Conservation (phyloP, 2,888 invertebrate species). For the Heliconius hortense region DNA sequence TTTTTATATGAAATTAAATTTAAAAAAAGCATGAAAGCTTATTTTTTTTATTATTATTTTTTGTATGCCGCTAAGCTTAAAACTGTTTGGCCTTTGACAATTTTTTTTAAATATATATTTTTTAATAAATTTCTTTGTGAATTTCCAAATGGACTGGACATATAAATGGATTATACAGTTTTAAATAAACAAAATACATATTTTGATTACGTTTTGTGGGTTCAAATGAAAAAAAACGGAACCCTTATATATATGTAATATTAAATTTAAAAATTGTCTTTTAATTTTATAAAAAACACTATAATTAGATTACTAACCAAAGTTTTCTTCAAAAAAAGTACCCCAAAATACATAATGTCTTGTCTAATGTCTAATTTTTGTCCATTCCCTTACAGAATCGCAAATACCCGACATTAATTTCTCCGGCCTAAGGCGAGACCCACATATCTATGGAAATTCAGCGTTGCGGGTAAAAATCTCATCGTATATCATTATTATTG, state of each 20-base stretch:
- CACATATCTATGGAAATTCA: constrained; percentile 55
- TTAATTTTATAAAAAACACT: too few relatives aligned
- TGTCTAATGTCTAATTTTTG: background rate
- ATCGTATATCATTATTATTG: constrained; percentile 19
- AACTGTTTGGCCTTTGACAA: background rate
- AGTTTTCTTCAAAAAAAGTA: too few relatives aligned
- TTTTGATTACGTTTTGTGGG: too few relatives aligned
- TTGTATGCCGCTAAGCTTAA: background rate
- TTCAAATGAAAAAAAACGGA: too few relatives aligned
- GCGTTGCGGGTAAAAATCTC: constrained; percentile 35
- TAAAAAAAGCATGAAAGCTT: background rate
- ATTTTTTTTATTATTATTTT: background rate
- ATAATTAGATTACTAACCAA: too few relatives aligned
- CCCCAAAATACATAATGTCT: too few relatives aligned
- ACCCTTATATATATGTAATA: too few relatives aligned
- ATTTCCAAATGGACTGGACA: background rate
- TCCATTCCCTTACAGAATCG: constrained; percentile 78
- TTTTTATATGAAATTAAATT: background rate
- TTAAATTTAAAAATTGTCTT: too few relatives aligned
- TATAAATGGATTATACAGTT: too few relatives aligned
- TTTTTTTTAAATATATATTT: background rate
- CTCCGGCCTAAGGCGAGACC: constrained; percentile 83
- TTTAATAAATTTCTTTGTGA: background rate
- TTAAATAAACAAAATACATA: too few relatives aligned
- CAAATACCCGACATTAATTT: constrained; percentile 88